These are phyloP conservation scores for Mactromeris polynyma DNA, from an alignment of 2,888 invertebrate species.

Conservation along the genomic window DNA sequence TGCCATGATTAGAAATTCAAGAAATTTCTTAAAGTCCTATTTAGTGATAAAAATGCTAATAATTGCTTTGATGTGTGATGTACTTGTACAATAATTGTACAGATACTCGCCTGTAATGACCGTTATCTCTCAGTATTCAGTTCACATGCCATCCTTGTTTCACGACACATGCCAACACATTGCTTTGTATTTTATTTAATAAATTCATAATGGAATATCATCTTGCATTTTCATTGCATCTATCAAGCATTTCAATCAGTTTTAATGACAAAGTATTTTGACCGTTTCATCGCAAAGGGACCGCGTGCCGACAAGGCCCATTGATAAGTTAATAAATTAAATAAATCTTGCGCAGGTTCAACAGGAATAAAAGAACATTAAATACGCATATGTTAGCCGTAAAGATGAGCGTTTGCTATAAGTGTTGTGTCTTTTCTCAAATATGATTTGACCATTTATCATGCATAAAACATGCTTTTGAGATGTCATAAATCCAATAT, in stretches of 20 bases:
- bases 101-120: slow-evolving; percentile 16
- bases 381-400: slow-evolving; percentile 20
- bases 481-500: slow-evolving; percentile 45
- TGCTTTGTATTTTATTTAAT: slow-evolving; percentile 37
- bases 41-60: slow-evolving; percentile 22
- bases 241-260: slow-evolving; percentile 30
- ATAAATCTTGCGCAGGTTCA: slow-evolving; percentile 27
- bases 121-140: slow-evolving; percentile 14
- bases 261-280: slow-evolving; percentile 28
- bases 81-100: slow-evolving; percentile 18
- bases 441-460: slow-evolving; percentile 36
- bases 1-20: slow-evolving; percentile 25
- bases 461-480: slow-evolving; percentile 28
- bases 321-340: slow-evolving; percentile 7
- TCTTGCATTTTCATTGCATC: slow-evolving; percentile 39
- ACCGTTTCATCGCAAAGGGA: background rate
- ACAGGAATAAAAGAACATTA: slow-evolving; percentile 9
- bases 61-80: slow-evolving; percentile 16
- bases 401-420: slow-evolving; percentile 1
- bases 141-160: background rate
- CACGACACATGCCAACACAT: slow-evolving; percentile 5
- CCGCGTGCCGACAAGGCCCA: background rate
- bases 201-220: slow-evolving; percentile 37
- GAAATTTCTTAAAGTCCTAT: slow-evolving; percentile 21
- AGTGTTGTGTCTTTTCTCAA: slow-evolving; percentile 11